Percentiles rank a stretch among this genome's conserved stretches.
phyloP scores from a whole-genome alignment of 30 jellyfish, hydroid and myxozoan genomes.

The Pelagia noctiluca region DNA sequence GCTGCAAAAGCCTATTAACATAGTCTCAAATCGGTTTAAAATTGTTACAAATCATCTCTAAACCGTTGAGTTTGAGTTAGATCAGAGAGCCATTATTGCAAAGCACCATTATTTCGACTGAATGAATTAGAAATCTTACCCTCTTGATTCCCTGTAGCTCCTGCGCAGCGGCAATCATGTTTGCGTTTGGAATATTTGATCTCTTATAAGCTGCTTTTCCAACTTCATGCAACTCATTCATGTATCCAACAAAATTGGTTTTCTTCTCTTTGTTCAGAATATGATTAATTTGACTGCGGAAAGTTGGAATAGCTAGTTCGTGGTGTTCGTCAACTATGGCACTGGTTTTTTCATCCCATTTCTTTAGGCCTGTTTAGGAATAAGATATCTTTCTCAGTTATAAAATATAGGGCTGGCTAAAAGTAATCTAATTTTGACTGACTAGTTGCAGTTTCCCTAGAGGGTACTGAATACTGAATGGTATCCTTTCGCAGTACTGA shows the following conservation, averaged over 20 bases:
- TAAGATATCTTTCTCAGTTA: background rate
- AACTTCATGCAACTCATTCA: conserved; percentile 59
- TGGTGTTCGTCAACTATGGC: conserved; percentile 35
- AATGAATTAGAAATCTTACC: too few species aligned
- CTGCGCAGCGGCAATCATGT: conserved; percentile 29
- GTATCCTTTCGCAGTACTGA: background rate
- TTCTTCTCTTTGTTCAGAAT: conserved; percentile 55
- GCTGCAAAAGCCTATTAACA: background rate
- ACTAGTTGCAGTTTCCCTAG: background rate
- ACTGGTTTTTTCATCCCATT: conserved; percentile 44
- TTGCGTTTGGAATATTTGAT: conserved; percentile 47
- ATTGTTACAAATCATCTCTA: background rate
- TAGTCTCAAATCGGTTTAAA: too few species aligned
- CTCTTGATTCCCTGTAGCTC: conserved; percentile 54
- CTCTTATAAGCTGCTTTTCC: conserved; percentile 68
- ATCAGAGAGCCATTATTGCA: background rate
- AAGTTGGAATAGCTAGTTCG: conserved; percentile 29
- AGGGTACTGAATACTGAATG: background rate
- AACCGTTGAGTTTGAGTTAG: background rate
- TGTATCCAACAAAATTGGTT: conserved; percentile 51
- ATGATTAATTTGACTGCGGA: conserved; percentile 54
- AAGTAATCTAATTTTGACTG: background rate
- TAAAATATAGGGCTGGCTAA: background rate
- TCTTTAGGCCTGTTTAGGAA: conserved; percentile 22
- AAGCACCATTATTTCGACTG: background rate